Conservation (phyloP, 2,888 invertebrate species). For the Brachypterus glaber region DNA sequence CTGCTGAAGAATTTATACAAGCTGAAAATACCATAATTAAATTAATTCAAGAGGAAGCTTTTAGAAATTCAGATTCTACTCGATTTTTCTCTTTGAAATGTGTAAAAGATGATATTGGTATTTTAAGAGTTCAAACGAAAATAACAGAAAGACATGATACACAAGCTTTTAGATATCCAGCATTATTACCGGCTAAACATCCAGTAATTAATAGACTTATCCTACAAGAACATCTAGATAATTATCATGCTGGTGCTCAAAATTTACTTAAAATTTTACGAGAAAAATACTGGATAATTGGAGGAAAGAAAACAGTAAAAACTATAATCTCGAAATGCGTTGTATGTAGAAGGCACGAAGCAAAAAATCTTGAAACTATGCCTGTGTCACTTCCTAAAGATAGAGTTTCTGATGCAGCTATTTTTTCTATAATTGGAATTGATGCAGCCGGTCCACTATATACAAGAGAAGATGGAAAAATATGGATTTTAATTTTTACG, state of each 20-base stretch:
- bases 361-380: constrained; percentile 15
- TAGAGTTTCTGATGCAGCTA: constrained; percentile 22
- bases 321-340: constrained; percentile 16
- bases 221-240: too few relatives aligned
- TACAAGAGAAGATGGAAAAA: constrained; percentile 23
- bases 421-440: constrained; percentile 29
- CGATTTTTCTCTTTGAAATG: too few relatives aligned
- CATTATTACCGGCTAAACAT: too few relatives aligned
- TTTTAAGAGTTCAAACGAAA: constrained; percentile 5
- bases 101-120: constrained; percentile 3
- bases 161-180: too few relatives aligned
- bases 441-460: constrained; percentile 34
- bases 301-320: constrained; percentile 13
- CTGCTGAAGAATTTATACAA: too few relatives aligned
- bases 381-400: constrained; percentile 26
- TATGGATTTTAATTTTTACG: constrained; percentile 33
- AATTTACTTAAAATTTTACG: too few relatives aligned
- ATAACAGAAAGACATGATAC: constrained; percentile 7
- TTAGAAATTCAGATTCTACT: too few relatives aligned
- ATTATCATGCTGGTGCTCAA: constrained; percentile 11
- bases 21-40: too few relatives aligned
- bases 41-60: too few relatives aligned
- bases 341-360: constrained; percentile 16
- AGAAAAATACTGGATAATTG: constrained; percentile 18
- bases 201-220: too few relatives aligned